phyloP scores from a whole-genome alignment of 2,113 vertebrate species.

The Xenopus borealis region DNA sequence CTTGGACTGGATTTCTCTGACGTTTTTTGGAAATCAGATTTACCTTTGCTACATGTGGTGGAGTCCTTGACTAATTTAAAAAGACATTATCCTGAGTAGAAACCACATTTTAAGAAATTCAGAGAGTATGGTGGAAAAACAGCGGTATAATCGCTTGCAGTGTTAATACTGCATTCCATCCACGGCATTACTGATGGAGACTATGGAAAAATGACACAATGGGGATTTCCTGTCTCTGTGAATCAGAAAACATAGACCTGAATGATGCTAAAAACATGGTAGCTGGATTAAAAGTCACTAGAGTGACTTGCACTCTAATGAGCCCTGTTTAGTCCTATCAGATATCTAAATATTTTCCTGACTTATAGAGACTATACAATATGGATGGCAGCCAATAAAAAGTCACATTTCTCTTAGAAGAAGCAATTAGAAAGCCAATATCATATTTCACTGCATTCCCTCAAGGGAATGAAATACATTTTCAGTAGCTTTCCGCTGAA shows the following conservation, averaged over 20 bases:
- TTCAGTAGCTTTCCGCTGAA: conserved; percentile 79
- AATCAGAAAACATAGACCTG: conserved; percentile 7
- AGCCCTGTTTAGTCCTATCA: neutral
- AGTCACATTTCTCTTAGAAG: conserved; percentile 11
- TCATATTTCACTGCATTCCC: conserved; percentile 29
- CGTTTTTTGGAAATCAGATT: too few relatives aligned
- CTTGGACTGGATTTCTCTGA: too few relatives aligned
- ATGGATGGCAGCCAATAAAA: neutral
- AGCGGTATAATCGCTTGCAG: conserved; percentile 4
- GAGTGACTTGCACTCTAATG: neutral
- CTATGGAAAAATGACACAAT: conserved; percentile 28
- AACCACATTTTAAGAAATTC: neutral
- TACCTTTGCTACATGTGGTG: neutral
- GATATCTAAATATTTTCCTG: neutral
- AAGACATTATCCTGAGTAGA: neutral
- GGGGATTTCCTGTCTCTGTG: conserved; percentile 31
- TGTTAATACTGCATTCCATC: conserved; percentile 27
- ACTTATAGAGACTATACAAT: neutral
- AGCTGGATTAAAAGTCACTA: conserved; percentile 16
- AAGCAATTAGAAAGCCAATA: conserved; percentile 31
- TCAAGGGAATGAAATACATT: conserved; percentile 72
- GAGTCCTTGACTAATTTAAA: neutral
- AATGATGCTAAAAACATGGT: conserved; percentile 12
- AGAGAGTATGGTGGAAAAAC: conserved; percentile 31
- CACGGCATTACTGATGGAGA: conserved; percentile 23